Evolutionary conservation across 2,113 vertebrate species (phyloP).

Genomic region (Coptodon bakossiorum): DNA sequence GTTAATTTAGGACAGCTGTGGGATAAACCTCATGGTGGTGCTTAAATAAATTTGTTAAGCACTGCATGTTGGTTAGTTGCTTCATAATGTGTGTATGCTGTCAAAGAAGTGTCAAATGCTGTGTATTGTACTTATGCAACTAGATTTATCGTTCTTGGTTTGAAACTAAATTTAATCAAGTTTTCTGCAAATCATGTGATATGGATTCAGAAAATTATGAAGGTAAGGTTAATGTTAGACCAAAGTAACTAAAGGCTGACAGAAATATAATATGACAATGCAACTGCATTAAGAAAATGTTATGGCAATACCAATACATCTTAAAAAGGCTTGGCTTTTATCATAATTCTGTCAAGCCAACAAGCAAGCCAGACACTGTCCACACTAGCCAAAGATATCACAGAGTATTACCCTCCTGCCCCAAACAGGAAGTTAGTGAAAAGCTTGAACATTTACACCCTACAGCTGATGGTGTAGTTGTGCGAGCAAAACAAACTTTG

Average conservation of each 20-base stretch:
- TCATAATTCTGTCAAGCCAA: neutral
- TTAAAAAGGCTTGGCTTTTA: neutral
- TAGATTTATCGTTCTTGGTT: neutral
- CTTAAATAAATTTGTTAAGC: neutral
- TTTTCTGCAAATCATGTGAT: neutral
- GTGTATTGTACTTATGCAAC: slow-evolving; percentile 9
- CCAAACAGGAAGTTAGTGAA: neutral
- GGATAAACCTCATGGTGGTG: neutral
- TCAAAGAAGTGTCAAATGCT: neutral
- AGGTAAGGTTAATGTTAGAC: neutral
- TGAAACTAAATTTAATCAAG: neutral
- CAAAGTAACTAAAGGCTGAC: neutral
- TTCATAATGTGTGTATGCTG: neutral
- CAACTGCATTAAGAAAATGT: slow-evolving; percentile 8
- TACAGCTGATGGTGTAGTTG: neutral
- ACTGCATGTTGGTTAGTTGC: neutral
- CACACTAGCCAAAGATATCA: neutral
- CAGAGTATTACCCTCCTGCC: neutral
- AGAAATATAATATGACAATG: neutral
- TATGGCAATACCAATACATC: neutral
- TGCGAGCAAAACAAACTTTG: neutral
- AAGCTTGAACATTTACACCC: neutral
- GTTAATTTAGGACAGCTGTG: neutral
- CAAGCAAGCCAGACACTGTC: neutral
- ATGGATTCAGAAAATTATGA: neutral